These are phyloP conservation scores for Xylophagus ater DNA, from an alignment of 2,888 invertebrate species.

Conservation along the genomic window DNA sequence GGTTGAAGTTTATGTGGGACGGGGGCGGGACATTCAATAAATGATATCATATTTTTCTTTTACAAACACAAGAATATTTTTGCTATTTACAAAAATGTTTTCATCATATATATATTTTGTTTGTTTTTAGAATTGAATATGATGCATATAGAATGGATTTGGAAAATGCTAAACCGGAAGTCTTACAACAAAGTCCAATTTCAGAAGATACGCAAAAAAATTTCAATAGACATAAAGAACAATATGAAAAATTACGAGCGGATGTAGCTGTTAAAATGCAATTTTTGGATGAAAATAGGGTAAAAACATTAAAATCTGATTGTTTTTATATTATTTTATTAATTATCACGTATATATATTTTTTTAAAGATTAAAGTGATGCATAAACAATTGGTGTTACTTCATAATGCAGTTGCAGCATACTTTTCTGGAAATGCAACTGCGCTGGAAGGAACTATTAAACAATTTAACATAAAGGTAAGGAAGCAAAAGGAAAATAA, in stretches of 20 bases:
- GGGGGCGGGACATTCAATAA: too few relatives aligned
- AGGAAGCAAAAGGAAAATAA: too few relatives aligned
- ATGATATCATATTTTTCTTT: too few relatives aligned
- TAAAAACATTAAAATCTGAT: slow-evolving; percentile 33
- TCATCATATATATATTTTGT: slow-evolving; percentile 3
- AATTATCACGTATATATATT: not conserved
- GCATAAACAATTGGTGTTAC: slow-evolving; percentile 91
- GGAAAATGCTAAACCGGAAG: slow-evolving; percentile 59
- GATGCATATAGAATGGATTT: slow-evolving; percentile 95
- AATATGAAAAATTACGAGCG: slow-evolving; percentile 83
- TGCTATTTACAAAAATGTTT: too few relatives aligned
- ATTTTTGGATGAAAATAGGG: slow-evolving; percentile 94
- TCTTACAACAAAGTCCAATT: slow-evolving; percentile 42
- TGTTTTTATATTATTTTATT: not conserved
- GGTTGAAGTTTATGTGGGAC: too few relatives aligned
- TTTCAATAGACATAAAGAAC: slow-evolving; percentile 74
- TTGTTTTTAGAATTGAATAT: slow-evolving; percentile 69
- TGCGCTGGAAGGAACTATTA: slow-evolving; percentile 83
- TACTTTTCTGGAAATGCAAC: slow-evolving; percentile 95
- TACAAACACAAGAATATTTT: too few relatives aligned
- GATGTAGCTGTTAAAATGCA: slow-evolving; percentile 94
- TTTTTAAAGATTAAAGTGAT: slow-evolving; percentile 86
- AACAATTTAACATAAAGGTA: slow-evolving; percentile 89
- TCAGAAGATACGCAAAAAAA: slow-evolving; percentile 71
- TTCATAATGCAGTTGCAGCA: slow-evolving; percentile 93